Conservation (phyloP, 2,888 invertebrate genomes). For the Graphium colonna region DNA sequence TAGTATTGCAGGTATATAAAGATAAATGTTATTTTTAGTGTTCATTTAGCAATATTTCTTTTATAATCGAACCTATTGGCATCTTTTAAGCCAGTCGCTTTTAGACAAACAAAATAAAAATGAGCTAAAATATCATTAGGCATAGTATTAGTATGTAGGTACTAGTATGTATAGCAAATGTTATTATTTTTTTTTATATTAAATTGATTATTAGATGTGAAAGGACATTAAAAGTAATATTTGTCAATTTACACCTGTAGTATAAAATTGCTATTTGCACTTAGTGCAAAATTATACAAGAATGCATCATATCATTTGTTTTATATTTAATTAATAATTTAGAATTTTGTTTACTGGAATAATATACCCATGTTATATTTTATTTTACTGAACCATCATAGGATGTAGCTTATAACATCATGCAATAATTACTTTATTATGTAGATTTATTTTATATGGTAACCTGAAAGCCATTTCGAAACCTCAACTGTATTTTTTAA, state of each 20-base stretch:
- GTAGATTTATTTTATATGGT: slow-evolving; percentile 32
- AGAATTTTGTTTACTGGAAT: slow-evolving; percentile 63
- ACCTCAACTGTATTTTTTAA: slow-evolving; percentile 32
- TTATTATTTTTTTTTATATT: too few relatives aligned
- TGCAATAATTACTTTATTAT: slow-evolving; percentile 33
- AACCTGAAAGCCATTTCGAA: slow-evolving; percentile 46
- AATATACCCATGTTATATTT: slow-evolving; percentile 59
- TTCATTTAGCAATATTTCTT: too few relatives aligned
- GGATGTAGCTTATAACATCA: slow-evolving; percentile 45
- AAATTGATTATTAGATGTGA: not conserved
- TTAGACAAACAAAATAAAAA: too few relatives aligned
- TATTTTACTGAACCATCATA: slow-evolving; percentile 42
- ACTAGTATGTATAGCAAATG: too few relatives aligned
- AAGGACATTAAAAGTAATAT: slow-evolving; percentile 22
- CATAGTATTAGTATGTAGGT: too few relatives aligned
- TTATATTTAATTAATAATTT: slow-evolving; percentile 65
- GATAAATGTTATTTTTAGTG: slow-evolving; percentile 32
- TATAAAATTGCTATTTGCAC: slow-evolving; percentile 55
- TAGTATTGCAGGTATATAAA: slow-evolving; percentile 6
- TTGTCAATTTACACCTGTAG: slow-evolving; percentile 39
- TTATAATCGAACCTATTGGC: too few relatives aligned
- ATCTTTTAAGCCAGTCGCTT: too few relatives aligned
- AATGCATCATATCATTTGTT: slow-evolving; percentile 81
- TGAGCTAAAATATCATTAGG: too few relatives aligned
- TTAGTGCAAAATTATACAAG: slow-evolving; percentile 67